Evolutionary conservation across 2,113 vertebrate genomes (phyloP), one percentile per base, ranked within the genome.

Genomic region (Mus spicilegus): DNA sequence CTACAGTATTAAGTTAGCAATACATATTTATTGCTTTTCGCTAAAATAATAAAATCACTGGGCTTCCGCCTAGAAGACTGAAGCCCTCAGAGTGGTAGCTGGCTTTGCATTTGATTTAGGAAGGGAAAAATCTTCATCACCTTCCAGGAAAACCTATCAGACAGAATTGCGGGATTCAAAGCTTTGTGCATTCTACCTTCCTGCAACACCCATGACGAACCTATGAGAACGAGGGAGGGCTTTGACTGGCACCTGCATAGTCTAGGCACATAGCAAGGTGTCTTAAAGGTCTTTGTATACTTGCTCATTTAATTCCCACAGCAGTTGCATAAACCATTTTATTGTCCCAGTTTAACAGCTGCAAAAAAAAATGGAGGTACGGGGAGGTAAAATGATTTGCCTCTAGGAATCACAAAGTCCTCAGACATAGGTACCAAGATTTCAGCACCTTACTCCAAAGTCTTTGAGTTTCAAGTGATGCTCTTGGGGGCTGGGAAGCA

Each of bases 21-120:
- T 61, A 58, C 78, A 12, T 72, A 94, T 88, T 90, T 91, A 84
- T 84, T 28, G n/a, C 49, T 73, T 95, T 95, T 76, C 73, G 94
- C 51, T 36, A 85, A 93, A 88, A 91, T 33, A 54, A 92, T n/a
- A 94, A 73, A 46, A 39, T 54, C 42, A 56, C 69, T 90, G 86
- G 75, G 46, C 36, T 95, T 89, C 73, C 69, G 63, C 73, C 49
- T 82, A 46, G 80, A 92, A 91, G 70, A 88, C 39, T 3, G 14
- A n/a, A 61, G 36, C 54, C 1, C 1, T 65, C 26, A 2, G 58
- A 36, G 36, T 51, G 22, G 28, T 67, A 33, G 30, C 13, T 36
- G 16, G 39, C 6, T 86, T 76, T 94, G n/a, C 51, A 54, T 91
- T 91, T 84, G 30, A 36, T 84, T 63, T 69, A 54, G 58, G 67